Conservation (phyloP, 2,797 vertebrate species). For the Coendou prehensilis region DNA sequence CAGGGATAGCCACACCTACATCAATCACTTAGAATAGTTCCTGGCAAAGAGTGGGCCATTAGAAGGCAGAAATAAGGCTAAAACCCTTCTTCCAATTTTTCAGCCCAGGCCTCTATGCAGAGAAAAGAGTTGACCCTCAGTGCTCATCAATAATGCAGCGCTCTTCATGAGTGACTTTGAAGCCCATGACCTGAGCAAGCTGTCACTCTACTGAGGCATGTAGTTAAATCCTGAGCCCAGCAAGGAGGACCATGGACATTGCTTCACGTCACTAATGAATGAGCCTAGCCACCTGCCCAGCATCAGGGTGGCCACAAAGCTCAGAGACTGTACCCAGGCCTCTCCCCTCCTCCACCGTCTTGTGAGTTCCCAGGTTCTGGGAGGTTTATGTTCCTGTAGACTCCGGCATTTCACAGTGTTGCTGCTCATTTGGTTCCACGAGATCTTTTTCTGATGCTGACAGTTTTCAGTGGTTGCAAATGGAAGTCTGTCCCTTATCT, state of each 20-base stretch:
- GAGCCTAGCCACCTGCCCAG: background rate
- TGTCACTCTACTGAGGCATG: background rate
- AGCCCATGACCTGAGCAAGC: background rate
- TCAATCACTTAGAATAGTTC: background rate
- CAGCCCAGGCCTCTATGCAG: background rate
- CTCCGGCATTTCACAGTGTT: background rate
- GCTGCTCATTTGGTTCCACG: background rate
- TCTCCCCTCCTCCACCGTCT: background rate
- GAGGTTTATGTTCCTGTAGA: background rate
- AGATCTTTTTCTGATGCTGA: constrained; percentile 24
- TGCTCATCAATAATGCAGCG: background rate
- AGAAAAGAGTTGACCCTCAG: background rate
- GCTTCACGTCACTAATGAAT: background rate
- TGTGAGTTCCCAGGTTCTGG: background rate
- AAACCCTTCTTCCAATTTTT: constrained; percentile 6
- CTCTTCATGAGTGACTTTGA: background rate
- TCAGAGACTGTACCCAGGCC: background rate
- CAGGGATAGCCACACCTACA: background rate
- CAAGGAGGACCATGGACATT: background rate
- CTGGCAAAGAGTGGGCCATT: background rate
- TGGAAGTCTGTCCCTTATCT: background rate
- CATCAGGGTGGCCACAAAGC: background rate
- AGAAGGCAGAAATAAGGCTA: background rate
- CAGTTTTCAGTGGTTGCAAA: background rate
- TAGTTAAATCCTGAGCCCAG: background rate